A percentile compares a stretch with the other conserved stretches of the same genome.
Conservation (phyloP, 2,797 vertebrate species). For the Hapalemur alaotrensis region DNA sequence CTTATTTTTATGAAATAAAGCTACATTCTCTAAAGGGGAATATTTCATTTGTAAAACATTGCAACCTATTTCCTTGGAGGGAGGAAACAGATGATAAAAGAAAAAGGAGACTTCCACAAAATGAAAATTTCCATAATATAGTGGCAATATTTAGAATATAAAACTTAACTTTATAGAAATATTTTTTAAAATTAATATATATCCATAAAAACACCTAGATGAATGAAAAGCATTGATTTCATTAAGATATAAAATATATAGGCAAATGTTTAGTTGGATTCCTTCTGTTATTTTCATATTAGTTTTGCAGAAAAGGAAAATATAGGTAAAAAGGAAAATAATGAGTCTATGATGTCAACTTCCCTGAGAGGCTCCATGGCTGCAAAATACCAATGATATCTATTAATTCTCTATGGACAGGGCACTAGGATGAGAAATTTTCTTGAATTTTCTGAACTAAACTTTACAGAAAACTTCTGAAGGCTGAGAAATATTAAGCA, state of each 20-base stretch:
- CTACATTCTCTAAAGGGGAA: neutral
- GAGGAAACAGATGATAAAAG: neutral
- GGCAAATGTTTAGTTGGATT: neutral
- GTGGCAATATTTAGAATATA: neutral
- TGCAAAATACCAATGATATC: neutral
- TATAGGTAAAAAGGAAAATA: neutral
- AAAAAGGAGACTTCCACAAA: neutral
- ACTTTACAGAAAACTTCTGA: neutral
- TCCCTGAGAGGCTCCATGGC: fast-evolving
- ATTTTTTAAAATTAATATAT: neutral
- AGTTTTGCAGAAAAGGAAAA: neutral
- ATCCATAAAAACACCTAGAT: neutral
- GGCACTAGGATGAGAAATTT: neutral
- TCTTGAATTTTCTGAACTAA: neutral
- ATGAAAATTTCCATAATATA: neutral
- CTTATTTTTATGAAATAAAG: neutral
- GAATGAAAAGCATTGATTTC: neutral
- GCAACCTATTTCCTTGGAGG: neutral
- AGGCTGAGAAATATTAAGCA: neutral
- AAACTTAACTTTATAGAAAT: neutral
- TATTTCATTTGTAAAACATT: neutral
- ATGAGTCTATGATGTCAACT: neutral
- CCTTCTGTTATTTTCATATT: neutral
- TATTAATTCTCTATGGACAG: neutral
- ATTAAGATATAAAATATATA: neutral